phyloP scores from a whole-genome alignment of 2,888 invertebrate species.

The Oegoconia quadripuncta region DNA sequence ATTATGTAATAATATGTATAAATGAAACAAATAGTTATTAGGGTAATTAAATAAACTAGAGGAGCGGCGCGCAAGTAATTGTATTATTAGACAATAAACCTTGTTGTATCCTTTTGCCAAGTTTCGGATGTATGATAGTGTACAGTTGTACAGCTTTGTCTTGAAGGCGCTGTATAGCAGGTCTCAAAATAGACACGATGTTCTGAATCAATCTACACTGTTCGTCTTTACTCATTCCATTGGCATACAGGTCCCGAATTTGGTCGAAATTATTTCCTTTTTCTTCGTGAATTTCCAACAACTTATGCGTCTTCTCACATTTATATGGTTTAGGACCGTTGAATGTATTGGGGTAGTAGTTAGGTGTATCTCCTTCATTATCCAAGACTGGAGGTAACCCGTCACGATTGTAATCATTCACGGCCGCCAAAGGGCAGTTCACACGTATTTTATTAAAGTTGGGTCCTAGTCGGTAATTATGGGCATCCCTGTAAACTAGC shows the following conservation, averaged over 20 bases:
- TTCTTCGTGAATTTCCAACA: conserved; percentile 62
- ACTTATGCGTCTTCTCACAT: conserved; percentile 24
- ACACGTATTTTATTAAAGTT: conserved; percentile 35
- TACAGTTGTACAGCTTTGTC: conserved; percentile 84
- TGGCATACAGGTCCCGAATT: neutral
- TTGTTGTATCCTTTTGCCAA: neutral
- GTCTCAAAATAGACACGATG: conserved; percentile 68
- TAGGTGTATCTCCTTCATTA: conserved; percentile 33
- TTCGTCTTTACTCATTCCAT: conserved; percentile 80
- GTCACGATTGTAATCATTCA: conserved; percentile 32
- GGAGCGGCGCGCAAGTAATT: too few species aligned
- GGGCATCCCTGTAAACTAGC: conserved; percentile 76
- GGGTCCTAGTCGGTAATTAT: conserved; percentile 43
- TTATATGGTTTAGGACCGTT: conserved; percentile 38
- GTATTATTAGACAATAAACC: neutral
- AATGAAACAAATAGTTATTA: too few species aligned
- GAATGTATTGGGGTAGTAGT: conserved; percentile 39
- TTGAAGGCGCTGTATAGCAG: conserved; percentile 10
- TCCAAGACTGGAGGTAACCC: conserved; percentile 28
- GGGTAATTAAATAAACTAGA: too few species aligned
- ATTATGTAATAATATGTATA: too few species aligned
- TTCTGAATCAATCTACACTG: conserved; percentile 85
- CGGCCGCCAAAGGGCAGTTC: conserved; percentile 28
- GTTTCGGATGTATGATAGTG: conserved; percentile 28
- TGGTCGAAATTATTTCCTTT: conserved; percentile 2